These are phyloP conservation scores for Brachystomella parvula DNA, from an alignment of 1,140 invertebrate species.

Conservation along the genomic window DNA sequence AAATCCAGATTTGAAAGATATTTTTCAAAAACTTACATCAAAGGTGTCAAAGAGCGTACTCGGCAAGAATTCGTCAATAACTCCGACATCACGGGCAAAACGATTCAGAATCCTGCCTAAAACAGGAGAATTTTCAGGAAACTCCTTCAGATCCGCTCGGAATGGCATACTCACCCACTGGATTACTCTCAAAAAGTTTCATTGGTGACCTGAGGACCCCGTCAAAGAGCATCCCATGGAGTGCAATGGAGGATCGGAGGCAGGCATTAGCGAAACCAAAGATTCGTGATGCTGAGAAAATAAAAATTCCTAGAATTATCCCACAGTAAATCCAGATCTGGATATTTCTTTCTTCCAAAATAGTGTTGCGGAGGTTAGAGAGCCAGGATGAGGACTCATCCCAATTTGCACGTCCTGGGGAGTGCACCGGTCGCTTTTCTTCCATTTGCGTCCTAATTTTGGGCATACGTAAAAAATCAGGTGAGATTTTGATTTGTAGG, in stretches of 20 bases:
- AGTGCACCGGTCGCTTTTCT: too few species aligned
- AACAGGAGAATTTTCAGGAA: not conserved
- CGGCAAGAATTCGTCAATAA: conserved; percentile 78
- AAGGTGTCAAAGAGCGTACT: conserved; percentile 62
- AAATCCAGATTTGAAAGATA: not conserved
- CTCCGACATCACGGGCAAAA: conserved; percentile 69
- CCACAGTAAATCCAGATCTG: conserved; percentile 52
- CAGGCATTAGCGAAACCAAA: not conserved
- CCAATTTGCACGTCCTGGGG: too few species aligned
- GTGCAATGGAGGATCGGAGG: not conserved
- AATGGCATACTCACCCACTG: not conserved
- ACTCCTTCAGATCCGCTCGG: too few species aligned
- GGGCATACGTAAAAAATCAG: too few species aligned
- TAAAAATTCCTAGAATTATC: not conserved
- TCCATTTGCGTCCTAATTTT: too few species aligned
- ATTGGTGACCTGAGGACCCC: not conserved
- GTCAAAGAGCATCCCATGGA: not conserved
- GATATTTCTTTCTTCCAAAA: conserved; percentile 68
- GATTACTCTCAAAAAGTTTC: conserved; percentile 50
- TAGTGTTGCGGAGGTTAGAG: conserved; percentile 63
- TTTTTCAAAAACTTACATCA: not conserved
- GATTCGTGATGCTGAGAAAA: not conserved
- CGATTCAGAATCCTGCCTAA: conserved; percentile 61
- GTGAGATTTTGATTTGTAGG: too few species aligned
- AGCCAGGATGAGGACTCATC: too few species aligned